phyloP scores from a whole-genome alignment of 2,113 vertebrate species.

The Aramus guarauna region DNA sequence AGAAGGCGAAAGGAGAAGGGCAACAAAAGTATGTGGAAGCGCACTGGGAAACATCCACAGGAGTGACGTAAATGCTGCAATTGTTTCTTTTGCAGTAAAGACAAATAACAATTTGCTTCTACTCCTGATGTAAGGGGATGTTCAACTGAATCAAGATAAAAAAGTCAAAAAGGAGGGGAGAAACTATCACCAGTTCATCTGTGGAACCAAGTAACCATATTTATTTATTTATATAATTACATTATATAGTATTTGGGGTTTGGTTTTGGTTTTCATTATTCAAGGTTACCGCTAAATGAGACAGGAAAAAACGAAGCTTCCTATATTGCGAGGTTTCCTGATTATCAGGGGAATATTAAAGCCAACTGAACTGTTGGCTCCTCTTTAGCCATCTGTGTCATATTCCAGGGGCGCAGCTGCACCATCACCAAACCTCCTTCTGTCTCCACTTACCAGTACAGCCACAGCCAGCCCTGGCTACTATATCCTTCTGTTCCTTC shows the following conservation, averaged over 20 bases:
- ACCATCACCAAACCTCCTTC: background rate
- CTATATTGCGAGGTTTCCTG: background rate
- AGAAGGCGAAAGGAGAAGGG: background rate
- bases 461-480: background rate
- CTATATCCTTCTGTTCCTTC: background rate
- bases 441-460: background rate
- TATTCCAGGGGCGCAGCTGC: background rate
- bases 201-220: background rate
- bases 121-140: background rate
- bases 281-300: background rate
- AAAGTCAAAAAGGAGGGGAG: background rate
- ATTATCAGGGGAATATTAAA: background rate
- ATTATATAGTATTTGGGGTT: background rate
- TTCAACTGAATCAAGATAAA: background rate
- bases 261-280: background rate
- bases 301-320: background rate
- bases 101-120: background rate
- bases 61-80: background rate
- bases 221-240: background rate
- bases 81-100: background rate
- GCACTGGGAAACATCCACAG: background rate
- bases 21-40: background rate
- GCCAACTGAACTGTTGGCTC: background rate
- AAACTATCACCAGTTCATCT: background rate
- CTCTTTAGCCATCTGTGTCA: background rate